Percentiles rank a stretch among this genome's conserved stretches.
These are phyloP conservation scores for Montipora capitata DNA, from an alignment of 92 coral and sea anemone genomes.

Conservation along the genomic window DNA sequence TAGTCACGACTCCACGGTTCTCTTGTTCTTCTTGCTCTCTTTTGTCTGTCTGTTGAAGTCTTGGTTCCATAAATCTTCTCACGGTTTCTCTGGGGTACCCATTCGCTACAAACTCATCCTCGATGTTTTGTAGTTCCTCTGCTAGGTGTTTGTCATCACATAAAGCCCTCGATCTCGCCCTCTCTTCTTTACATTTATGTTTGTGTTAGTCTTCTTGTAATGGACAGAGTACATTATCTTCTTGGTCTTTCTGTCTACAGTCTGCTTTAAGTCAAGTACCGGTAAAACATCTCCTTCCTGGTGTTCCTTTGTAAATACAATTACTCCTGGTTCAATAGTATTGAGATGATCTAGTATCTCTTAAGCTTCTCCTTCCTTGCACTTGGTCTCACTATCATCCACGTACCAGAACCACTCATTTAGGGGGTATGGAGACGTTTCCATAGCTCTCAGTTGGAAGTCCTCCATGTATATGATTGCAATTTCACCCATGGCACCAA, in stretches of 20 bases:
- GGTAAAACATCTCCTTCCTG: slow-evolving; percentile 20
- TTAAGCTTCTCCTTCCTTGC: slow-evolving; percentile 41
- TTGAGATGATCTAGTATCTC: slow-evolving; percentile 28
- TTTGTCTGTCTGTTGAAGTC: slow-evolving; percentile 1
- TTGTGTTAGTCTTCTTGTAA: slow-evolving; percentile 21
- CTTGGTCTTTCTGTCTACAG: slow-evolving; percentile 25
- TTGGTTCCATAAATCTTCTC: slow-evolving; percentile 29
- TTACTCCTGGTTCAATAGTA: slow-evolving; percentile 18
- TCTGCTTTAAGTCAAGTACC: too few species aligned
- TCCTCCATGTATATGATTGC: too few species aligned
- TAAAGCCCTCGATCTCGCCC: neutral
- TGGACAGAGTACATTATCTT: slow-evolving; percentile 27
- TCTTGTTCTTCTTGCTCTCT: slow-evolving; percentile 21
- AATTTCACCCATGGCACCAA: too few species aligned
- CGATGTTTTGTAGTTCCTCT: neutral
- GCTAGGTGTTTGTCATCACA: slow-evolving; percentile 26
- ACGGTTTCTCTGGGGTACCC: slow-evolving; percentile 19
- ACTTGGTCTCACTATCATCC: slow-evolving; percentile 37
- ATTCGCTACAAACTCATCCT: neutral
- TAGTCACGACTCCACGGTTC: slow-evolving; percentile 5
- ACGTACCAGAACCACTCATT: too few species aligned
- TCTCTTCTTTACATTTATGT: slow-evolving; percentile 26
- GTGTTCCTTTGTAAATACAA: slow-evolving; percentile 27
- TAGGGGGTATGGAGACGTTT: too few species aligned
- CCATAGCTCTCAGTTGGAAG: slow-evolving; percentile 16